Percentiles rank a stretch among this genome's conserved stretches.
phyloP scores from a whole-genome alignment of 2,113 vertebrate species.

The Terrapene triunguis region DNA sequence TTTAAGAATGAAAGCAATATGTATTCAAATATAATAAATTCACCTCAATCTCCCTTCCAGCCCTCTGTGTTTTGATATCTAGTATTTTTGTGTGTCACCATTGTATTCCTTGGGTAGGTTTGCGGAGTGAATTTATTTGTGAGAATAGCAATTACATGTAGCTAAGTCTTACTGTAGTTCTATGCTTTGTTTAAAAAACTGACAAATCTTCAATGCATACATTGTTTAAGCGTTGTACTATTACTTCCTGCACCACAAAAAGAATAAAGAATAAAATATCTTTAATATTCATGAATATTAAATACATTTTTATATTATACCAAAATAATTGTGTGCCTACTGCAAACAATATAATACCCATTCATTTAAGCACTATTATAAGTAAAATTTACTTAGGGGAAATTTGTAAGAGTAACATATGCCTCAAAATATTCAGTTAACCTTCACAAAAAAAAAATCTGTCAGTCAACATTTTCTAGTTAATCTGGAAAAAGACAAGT shows the following conservation, averaged over 20 bases:
- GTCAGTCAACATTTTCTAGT: neutral
- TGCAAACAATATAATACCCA: neutral
- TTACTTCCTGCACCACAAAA: neutral
- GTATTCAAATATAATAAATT: neutral
- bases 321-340: neutral
- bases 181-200: neutral
- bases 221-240: neutral
- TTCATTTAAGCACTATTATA: neutral
- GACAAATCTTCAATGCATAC: neutral
- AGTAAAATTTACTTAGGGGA: neutral
- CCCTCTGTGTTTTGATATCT: neutral
- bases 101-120: neutral
- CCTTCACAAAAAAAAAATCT: neutral
- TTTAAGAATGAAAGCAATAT: neutral
- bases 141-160: neutral
- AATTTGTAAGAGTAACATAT: neutral
- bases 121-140: neutral
- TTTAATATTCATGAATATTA: neutral
- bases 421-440: neutral
- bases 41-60: neutral
- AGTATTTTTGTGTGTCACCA: neutral
- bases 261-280: neutral
- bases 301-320: neutral
- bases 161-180: neutral
- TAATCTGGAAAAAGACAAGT: neutral